Base-by-base conservation (phyloP, 2,797 vertebrate species). In the Takifugu ocellatus region DNA sequence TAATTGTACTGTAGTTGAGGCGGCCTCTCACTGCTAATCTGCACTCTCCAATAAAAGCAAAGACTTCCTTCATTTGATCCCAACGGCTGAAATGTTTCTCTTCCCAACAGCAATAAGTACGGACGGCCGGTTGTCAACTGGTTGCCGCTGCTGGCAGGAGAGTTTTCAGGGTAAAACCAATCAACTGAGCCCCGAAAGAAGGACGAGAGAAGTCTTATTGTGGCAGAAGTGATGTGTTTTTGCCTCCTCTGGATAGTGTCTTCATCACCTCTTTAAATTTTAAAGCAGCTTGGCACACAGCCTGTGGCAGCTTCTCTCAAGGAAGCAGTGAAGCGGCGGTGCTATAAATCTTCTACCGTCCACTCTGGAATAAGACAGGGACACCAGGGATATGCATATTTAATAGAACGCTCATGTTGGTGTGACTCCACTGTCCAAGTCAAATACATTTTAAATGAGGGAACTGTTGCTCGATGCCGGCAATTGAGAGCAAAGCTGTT, bases 241-340 rank as follows among this genome's bases (percentile, higher is more conserved):
- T 87, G 88, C 93, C 93, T 92, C 88, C 91, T 93, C 94, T 97
- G 94, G 93, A 92, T 89, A 93, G 91, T 94, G 94, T 97, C 94
- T 93, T 92, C 93, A 91, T 93, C 96, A 97, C 94, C 94, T 97
- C 95, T 94, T 97, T 96, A 97, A 96, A 94, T 94, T 94, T 96
- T 95, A 95, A 92, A 87, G 92, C 91, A 84, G 10, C 89, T 96
- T 95, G 94, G 94, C 92, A 74, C 87, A 77, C 81, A 91, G 94
- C 93, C 92, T 86, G 87, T 86, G 84, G 89, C 87, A 90, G 89
- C 87, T 93, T 92, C 94, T 93, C 92, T 87, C 81, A 91, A 93
- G 94, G 92, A 93, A 93, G 88, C 85, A 83, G 88, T 82, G 78
- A 89, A 89, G 90, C 89, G 91, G 83, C 82, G 84, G 86, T 68